Evolutionary conservation across 2,113 vertebrate genomes (phyloP), one percentile per base, ranked within the genome.

Genomic region (Nestor notabilis): DNA sequence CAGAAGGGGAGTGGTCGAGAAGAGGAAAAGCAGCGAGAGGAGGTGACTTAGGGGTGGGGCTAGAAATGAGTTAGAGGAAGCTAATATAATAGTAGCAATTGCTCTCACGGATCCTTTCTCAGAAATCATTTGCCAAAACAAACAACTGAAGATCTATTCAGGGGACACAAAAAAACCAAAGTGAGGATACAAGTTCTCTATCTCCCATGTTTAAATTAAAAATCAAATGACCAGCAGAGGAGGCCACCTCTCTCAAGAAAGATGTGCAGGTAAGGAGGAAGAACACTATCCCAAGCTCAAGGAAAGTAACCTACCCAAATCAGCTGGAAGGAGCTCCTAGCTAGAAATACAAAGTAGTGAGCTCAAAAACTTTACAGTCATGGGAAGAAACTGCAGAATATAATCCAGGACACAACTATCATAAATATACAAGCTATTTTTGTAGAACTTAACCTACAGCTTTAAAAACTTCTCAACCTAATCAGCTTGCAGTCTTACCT

Each of bases 111-210:
- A 83, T 86, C 37, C 33, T 78, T 93, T 91, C 81, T 72, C 81
- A 93, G 72, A 68, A 81, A 91, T 50, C 24, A 41, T 61, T 91
- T 94, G 84, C 70, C 89, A 93, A 91, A 95, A 78, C 43, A 92
- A 89, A 87, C 58, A 95, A 78, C 23, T 43, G 39, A 78, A 71
- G 43, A 91, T 46, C 8, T 74, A 53, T 92, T 90, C 58, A 78
- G 39, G 1, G 3, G 18, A 18, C 21, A 7, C 21, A 64, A 58
- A 21, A 46, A 31, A 71, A 56, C 21, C 3, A 11, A 80, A 66
- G 60, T 35, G 14, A 71, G 53, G 25, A 35, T 78, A 71, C 11
- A 33, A 41, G 21, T 44, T 76, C 31, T 78, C 21, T 4, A 1
- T 70, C 35, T 71, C 47, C 27, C 18, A 72, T 16, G 35, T 37